A percentile compares a stretch with the other conserved stretches of the same genome.
These are phyloP conservation scores for Cervus canadensis DNA, from an alignment of 2,113 vertebrate species.

Conservation along the genomic window DNA sequence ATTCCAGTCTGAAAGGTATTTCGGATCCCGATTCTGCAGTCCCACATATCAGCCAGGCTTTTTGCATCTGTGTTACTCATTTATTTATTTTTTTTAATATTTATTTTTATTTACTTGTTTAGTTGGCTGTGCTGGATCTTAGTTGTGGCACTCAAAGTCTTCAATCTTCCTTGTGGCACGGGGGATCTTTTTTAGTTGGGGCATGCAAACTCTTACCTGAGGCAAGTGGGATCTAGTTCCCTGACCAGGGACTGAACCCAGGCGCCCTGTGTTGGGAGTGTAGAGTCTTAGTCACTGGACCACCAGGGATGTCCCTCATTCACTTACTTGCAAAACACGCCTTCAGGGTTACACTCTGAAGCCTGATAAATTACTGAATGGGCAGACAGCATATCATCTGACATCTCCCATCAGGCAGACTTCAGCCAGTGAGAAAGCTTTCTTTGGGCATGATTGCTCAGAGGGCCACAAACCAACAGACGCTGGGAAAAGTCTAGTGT, in stretches of 20 bases:
- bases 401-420: background rate
- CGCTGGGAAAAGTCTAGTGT: background rate
- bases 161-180: fast-evolving
- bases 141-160: background rate
- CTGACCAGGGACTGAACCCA: background rate
- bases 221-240: background rate
- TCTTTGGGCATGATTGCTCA: background rate
- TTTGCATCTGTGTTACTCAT: background rate
- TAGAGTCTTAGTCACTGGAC: background rate
- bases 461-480: fast-evolving
- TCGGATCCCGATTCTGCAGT: background rate
- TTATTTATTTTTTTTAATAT: background rate
- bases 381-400: background rate
- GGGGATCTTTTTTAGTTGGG: background rate
- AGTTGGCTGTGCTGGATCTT: background rate
- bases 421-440: background rate
- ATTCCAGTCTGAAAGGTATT: background rate
- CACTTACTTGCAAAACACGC: background rate
- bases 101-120: background rate
- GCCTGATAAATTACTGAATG: background rate
- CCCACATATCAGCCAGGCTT: background rate
- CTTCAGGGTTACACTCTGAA: background rate
- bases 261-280: background rate
- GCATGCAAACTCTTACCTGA: background rate
- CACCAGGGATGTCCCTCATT: background rate